phyloP scores from a whole-genome alignment of 2,797 vertebrate genomes.

The Molothrus aeneus region DNA sequence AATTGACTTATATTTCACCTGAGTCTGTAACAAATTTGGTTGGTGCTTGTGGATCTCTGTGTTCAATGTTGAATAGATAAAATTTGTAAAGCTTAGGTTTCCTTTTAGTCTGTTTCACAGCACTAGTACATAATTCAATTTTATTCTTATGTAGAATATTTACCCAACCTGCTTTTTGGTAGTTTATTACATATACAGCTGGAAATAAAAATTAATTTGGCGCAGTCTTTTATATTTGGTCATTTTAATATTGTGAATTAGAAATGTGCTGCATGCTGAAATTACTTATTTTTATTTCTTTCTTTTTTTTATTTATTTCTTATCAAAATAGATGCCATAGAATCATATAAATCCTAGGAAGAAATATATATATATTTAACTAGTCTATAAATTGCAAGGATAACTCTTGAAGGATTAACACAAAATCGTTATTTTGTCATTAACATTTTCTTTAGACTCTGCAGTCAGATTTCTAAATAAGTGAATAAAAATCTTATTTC shows the following conservation, averaged over 20 bases:
- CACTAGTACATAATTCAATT: not conserved
- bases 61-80: not conserved
- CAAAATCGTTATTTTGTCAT: not conserved
- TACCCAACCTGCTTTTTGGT: not conserved
- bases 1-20: not conserved
- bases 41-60: not conserved
- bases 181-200: not conserved
- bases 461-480: not conserved
- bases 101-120: not conserved
- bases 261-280: not conserved
- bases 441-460: not conserved
- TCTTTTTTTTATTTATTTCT: too few relatives aligned
- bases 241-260: not conserved
- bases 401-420: not conserved
- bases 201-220: not conserved
- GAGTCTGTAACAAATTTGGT: not conserved
- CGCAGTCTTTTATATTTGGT: not conserved
- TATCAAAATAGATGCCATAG: not conserved
- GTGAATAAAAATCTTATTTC: not conserved
- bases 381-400: not conserved
- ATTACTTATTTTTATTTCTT: not conserved
- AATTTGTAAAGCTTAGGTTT: not conserved
- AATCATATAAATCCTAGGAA: not conserved
- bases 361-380: not conserved
- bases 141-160: not conserved